Conservation (phyloP, 2,797 vertebrate species). For the Garrulus glandarius region DNA sequence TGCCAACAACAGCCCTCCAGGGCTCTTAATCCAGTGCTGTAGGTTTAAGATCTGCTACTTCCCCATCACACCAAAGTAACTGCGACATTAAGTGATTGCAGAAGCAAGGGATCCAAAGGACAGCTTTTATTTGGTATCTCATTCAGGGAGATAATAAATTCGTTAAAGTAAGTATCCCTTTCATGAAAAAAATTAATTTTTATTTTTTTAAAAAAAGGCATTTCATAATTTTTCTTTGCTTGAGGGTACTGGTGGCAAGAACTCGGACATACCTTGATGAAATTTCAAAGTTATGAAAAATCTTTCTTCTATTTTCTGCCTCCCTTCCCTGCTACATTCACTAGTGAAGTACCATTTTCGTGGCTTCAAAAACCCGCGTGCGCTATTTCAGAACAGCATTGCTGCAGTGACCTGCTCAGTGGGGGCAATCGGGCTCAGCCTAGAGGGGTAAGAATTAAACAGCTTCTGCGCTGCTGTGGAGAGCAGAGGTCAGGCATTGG, state of each 20-base stretch:
- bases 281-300: neutral
- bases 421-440: neutral
- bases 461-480: neutral
- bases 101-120: neutral
- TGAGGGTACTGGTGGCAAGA: neutral
- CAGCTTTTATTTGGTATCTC: neutral
- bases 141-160: neutral
- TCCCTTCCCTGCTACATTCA: neutral
- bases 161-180: neutral
- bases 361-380: neutral
- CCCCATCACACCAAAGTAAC: neutral
- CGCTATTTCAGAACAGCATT: neutral
- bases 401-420: neutral
- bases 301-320: neutral
- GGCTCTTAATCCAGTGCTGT: neutral
- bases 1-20: neutral
- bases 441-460: neutral
- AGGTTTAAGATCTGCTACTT: rapidly evolving
- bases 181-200: neutral
- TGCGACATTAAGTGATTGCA: neutral
- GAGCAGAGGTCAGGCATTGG: neutral
- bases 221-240: neutral
- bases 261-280: neutral
- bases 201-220: neutral
- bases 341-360: neutral